Conservation (phyloP, 2,888 invertebrate species). For the Hyposoter dolosus region DNA sequence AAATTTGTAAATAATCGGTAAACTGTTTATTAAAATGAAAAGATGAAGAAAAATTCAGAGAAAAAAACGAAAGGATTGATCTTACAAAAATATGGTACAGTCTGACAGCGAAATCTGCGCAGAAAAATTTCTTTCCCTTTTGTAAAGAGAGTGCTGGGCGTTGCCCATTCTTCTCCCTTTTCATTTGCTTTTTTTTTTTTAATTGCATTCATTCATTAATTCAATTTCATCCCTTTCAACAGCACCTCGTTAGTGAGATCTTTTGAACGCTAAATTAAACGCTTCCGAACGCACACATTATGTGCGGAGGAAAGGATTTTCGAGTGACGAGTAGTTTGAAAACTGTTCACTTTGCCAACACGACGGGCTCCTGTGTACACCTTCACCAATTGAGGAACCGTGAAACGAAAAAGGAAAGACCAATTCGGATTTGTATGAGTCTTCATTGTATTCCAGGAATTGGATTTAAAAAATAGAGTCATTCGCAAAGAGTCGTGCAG, state of each 20-base stretch:
- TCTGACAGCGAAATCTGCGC: slow-evolving; percentile 9
- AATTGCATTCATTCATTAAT: slow-evolving; percentile 58
- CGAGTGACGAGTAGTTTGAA: slow-evolving; percentile 30
- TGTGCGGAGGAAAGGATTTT: not conserved
- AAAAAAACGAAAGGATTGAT: not conserved
- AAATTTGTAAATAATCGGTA: slow-evolving; percentile 22
- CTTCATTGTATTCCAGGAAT: not conserved
- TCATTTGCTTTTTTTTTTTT: slow-evolving; percentile 10
- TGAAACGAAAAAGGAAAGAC: not conserved
- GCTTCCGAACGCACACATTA: slow-evolving; percentile 40
- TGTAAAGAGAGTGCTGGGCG: not conserved
- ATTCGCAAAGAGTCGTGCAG: not conserved
- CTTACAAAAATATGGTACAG: not conserved
- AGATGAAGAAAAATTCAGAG: slow-evolving; percentile 13
- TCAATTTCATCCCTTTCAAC: slow-evolving; percentile 67
- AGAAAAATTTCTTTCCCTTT: not conserved
- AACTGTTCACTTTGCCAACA: slow-evolving; percentile 30
- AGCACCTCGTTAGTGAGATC: slow-evolving; percentile 67
- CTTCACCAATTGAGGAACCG: not conserved
- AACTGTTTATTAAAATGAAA: slow-evolving; percentile 21
- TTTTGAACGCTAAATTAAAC: slow-evolving; percentile 73
- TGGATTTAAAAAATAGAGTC: not conserved
- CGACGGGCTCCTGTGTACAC: not conserved
- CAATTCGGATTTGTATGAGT: not conserved
- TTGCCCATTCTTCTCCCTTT: not conserved